Base-by-base conservation (phyloP, 1,140 invertebrate genomes). In the Theocolax elegans region DNA sequence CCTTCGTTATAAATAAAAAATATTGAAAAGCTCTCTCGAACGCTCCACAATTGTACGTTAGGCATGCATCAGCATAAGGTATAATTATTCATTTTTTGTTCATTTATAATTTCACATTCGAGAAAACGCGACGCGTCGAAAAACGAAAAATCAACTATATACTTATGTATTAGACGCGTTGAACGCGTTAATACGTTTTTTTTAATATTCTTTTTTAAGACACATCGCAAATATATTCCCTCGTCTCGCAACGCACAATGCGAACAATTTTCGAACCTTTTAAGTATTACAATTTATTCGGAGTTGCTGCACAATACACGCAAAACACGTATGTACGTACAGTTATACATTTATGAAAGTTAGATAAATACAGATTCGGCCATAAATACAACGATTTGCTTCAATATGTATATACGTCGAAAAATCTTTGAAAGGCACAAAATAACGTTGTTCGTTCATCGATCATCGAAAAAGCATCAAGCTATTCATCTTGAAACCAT, bases 191-290 rank as follows among this genome's bases (percentile, higher is more conserved):
- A n/a, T n/a, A n/a, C n/a, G n/a, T n/a, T n/a, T n/a, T n/a, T n/a
- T n/a, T n/a, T n/a, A n/a, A n/a, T n/a, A n/a, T n/a, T n/a, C n/a
- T n/a, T n/a, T n/a, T n/a, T n/a, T n/a, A n/a, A n/a, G n/a, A n/a
- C n/a, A n/a, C n/a, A n/a, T n/a, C n/a, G n/a, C n/a, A n/a, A n/a
- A n/a, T n/a, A 35, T 17, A 23, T 67, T 59, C 54, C 65, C 51
- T 59, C 38, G 53, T 67, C 64, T 56, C 64, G 38, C 25, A 53
- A 63, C 71, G 38, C 65, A 71, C 49, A 67, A 63, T 66, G 38
- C 25, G n/a, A 66, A n/a, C 15, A 9, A 13, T 51, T 49, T 51
- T n/a, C n/a, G n/a, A n/a, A n/a, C n/a, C n/a, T n/a, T n/a, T n/a
- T n/a, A n/a, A n/a, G n/a, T n/a, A n/a, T n/a, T n/a, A n/a, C n/a